These are phyloP conservation scores for Penaeus indicus DNA, from an alignment of 1,140 invertebrate genomes.

Conservation along the genomic window DNA sequence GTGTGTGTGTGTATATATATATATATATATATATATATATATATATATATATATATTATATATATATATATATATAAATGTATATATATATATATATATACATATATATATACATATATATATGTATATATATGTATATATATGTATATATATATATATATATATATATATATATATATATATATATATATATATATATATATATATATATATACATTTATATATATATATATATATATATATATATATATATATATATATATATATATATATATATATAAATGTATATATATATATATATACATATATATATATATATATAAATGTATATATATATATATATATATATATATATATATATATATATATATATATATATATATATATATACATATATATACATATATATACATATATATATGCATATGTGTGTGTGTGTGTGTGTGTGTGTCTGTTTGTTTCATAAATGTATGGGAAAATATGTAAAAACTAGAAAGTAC, in stretches of 20 bases:
- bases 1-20: constrained; percentile 45
- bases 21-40: constrained; percentile 26
- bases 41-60: constrained; percentile 24
- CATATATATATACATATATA: constrained; percentile 14
- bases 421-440: constrained; percentile 29
- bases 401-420: constrained; percentile 45
- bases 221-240: constrained; percentile 36
- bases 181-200: not conserved
- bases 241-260: constrained; percentile 40
- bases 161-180: not conserved
- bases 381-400: constrained; percentile 44
- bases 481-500: not conserved
- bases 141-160: not conserved
- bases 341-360: constrained; percentile 37
- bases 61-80: constrained; percentile 15
- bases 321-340: constrained; percentile 27
- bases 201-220: constrained; percentile 27
- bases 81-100: constrained; percentile 5
- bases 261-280: constrained; percentile 39
- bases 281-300: constrained; percentile 33
- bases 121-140: not conserved
- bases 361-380: constrained; percentile 31
- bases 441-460: not conserved
- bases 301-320: constrained; percentile 39
- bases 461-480: constrained; percentile 21